Conservation (phyloP, 2,113 vertebrate genomes). For the Opisthocomus hoazin region DNA sequence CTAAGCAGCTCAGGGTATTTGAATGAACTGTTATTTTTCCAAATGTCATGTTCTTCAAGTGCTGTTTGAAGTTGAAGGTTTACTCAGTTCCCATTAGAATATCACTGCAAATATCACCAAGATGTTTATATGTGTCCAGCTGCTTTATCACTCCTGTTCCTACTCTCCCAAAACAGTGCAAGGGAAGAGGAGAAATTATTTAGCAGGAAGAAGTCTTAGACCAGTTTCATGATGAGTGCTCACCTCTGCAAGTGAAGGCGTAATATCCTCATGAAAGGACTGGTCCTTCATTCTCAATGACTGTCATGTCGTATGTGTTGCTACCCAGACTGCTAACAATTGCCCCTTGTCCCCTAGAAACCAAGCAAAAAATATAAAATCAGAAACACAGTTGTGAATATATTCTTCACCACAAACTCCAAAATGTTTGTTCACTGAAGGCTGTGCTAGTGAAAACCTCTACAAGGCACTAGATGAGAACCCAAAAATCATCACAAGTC, state of each 20-base stretch:
- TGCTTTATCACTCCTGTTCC: neutral
- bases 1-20: neutral
- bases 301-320: neutral
- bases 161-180: neutral
- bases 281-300: neutral
- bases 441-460: neutral
- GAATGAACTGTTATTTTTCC: conserved; percentile 27
- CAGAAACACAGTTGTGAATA: neutral
- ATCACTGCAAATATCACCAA: conserved; percentile 24
- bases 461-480: neutral
- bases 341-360: neutral
- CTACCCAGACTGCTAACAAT: neutral
- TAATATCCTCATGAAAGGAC: neutral
- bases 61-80: conserved; percentile 33
- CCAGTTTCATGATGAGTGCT: neutral
- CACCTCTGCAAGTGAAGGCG: neutral
- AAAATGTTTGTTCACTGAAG: neutral
- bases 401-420: neutral
- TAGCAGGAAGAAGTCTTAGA: neutral
- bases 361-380: neutral
- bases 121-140: conserved; percentile 27
- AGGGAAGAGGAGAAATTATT: neutral
- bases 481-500: neutral
- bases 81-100: conserved; percentile 6
- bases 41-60: conserved; percentile 38